Evolutionary conservation across 1,140 invertebrate genomes (phyloP).

Genomic region (Ostrea denselamellosa): DNA sequence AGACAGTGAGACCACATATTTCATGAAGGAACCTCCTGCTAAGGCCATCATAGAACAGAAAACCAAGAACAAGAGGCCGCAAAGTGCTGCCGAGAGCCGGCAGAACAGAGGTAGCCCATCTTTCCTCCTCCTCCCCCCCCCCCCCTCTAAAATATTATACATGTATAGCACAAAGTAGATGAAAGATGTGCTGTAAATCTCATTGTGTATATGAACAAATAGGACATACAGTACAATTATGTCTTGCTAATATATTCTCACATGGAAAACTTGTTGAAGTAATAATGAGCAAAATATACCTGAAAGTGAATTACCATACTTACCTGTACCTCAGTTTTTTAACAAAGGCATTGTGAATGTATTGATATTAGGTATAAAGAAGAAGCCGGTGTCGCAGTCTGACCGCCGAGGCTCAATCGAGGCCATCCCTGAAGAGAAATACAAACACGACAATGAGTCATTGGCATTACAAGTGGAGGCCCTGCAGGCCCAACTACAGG

Average conservation of each 20-base stretch:
- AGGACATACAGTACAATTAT: no score
- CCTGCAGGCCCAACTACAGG: conserved; percentile 77
- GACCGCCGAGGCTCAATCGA: conserved; percentile 62
- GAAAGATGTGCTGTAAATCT: no score
- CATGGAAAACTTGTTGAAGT: no score
- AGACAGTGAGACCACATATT: conserved; percentile 79
- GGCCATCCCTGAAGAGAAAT: conserved; percentile 68
- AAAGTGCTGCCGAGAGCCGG: conserved; percentile 58
- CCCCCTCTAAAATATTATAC: background rate
- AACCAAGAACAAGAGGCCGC: conserved; percentile 62
- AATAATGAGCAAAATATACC: no score
- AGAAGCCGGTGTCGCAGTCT: conserved; percentile 57
- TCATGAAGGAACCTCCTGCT: conserved; percentile 78
- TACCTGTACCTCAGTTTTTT: no score
- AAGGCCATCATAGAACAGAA: conserved; percentile 77
- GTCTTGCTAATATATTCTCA: no score
- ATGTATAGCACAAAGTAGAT: no score
- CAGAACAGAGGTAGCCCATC: conserved; percentile 49
- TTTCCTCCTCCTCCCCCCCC: background rate
- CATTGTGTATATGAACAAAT: no score
- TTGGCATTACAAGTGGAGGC: conserved; percentile 74
- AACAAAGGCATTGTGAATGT: no score
- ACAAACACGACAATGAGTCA: conserved; percentile 74
- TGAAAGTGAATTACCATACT: no score
- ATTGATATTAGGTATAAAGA: conserved; percentile 59